These are phyloP conservation scores for Astyanax mexicanus DNA, from an alignment of 2,797 vertebrate species.

Conservation along the genomic window DNA sequence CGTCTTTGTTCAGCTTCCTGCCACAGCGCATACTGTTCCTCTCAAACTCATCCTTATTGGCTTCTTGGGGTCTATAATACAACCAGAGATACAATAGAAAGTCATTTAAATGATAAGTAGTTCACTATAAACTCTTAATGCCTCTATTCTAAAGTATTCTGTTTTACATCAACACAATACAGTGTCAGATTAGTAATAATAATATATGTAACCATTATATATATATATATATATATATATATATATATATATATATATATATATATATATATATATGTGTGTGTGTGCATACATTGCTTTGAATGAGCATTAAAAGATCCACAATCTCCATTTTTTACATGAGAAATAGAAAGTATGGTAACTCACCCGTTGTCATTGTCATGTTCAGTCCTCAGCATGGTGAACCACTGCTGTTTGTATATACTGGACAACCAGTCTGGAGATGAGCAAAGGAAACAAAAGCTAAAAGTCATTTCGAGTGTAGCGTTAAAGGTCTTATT, in stretches of 20 bases:
- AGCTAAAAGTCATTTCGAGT: background rate
- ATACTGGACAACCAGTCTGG: slow-evolving; percentile 90
- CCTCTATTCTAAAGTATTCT: too few relatives aligned
- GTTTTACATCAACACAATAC: too few relatives aligned
- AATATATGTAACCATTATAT: too few relatives aligned
- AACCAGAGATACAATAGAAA: background rate
- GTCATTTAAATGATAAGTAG: too few relatives aligned
- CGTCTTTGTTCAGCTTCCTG: slow-evolving; percentile 93
- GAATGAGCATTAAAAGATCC: background rate
- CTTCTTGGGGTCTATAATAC: slow-evolving; percentile 88
- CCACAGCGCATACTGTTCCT: slow-evolving; percentile 95
- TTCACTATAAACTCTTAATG: too few relatives aligned
- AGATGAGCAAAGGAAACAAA: background rate
- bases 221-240: too few relatives aligned
- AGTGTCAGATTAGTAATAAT: too few relatives aligned
- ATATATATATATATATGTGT: too few relatives aligned
- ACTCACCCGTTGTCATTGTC: slow-evolving; percentile 95
- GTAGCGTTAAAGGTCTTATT: too few relatives aligned
- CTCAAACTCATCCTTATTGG: slow-evolving; percentile 94
- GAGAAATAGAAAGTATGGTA: background rate
- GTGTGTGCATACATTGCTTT: too few relatives aligned
- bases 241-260: too few relatives aligned
- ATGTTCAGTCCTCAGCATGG: slow-evolving; percentile 96
- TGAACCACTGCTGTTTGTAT: slow-evolving; percentile 98
- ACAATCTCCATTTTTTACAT: background rate